Percentiles rank a stretch among this genome's conserved stretches.
These are phyloP conservation scores for Cochlearius cochlearius DNA, from an alignment of 2,113 vertebrate genomes.

Conservation along the genomic window DNA sequence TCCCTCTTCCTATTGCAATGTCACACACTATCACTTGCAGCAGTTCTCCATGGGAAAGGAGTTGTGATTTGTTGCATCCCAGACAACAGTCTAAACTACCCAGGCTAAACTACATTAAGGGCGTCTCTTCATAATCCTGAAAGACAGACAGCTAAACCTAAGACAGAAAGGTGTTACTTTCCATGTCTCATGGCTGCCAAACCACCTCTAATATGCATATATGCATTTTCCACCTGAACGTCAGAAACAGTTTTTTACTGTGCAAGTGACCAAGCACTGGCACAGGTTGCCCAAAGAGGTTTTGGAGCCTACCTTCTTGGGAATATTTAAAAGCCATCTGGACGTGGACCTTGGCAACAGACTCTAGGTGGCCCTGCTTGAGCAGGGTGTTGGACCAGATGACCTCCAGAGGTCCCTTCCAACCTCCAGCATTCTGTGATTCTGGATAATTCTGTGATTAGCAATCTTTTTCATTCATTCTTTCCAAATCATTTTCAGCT, in stretches of 20 bases:
- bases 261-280: background rate
- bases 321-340: background rate
- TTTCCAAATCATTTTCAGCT: background rate
- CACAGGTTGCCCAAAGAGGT: background rate
- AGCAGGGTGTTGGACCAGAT: background rate
- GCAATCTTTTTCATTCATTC: background rate
- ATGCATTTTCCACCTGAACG: background rate
- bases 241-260: background rate
- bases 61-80: background rate
- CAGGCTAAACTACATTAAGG: background rate
- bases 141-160: background rate
- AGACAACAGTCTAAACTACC: too few species aligned
- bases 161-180: background rate
- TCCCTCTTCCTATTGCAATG: background rate
- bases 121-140: background rate
- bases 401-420: background rate
- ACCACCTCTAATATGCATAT: background rate
- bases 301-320: background rate
- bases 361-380: background rate
- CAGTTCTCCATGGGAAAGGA: background rate
- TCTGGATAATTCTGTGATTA: background rate
- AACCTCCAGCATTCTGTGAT: background rate
- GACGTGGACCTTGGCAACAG: too few species aligned
- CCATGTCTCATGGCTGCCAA: background rate
- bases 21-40: background rate